Evolutionary conservation across 2,888 invertebrate species (phyloP).

Genomic region (Polydesmus complanatus): DNA sequence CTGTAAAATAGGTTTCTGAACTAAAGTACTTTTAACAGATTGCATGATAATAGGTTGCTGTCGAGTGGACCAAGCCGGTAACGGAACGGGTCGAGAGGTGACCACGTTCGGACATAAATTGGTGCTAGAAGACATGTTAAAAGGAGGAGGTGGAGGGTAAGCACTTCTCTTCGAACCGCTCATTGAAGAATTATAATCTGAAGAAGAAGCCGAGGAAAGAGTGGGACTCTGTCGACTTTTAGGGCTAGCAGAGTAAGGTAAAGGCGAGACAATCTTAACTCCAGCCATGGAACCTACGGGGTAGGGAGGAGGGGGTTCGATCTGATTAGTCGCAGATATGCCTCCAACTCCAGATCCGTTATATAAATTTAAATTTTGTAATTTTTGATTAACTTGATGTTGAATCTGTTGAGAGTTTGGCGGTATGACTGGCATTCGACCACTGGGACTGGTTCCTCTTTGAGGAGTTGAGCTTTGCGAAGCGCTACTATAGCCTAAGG

Average conservation of each 20-base stretch:
- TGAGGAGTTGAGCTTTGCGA: constrained; percentile 26
- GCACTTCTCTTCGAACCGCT: background rate
- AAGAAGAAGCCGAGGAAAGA: constrained; percentile 43
- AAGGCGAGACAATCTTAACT: constrained; percentile 36
- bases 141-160: constrained; percentile 15
- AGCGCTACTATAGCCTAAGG: constrained; percentile 4
- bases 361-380: constrained; percentile 45
- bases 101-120: constrained; percentile 17
- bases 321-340: constrained; percentile 25
- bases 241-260: constrained; percentile 65
- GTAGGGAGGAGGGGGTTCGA: constrained; percentile 51
- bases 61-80: constrained; percentile 69
- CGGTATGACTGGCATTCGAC: constrained; percentile 53
- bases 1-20: constrained; percentile 85
- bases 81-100: constrained; percentile 42
- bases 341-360: constrained; percentile 5
- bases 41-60: constrained; percentile 94
- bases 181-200: background rate
- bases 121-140: too few species aligned
- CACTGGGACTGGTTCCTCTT: constrained; percentile 48
- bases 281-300: constrained; percentile 38
- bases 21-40: constrained; percentile 88
- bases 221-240: constrained; percentile 78
- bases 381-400: constrained; percentile 74
- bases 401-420: constrained; percentile 67